Base-by-base conservation (phyloP, 2,113 vertebrate species). In the Pungitius pungitius region DNA sequence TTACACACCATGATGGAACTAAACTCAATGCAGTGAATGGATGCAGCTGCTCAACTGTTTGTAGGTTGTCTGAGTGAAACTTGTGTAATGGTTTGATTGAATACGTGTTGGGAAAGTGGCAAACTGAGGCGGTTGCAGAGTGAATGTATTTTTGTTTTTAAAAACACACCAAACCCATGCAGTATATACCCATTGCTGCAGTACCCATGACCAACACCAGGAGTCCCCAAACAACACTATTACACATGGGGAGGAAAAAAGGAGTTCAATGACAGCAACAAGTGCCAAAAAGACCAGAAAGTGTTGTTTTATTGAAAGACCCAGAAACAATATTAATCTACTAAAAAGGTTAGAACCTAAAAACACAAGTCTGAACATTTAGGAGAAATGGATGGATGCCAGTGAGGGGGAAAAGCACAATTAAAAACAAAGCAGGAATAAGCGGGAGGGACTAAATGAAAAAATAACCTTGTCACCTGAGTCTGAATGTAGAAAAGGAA, bases 391-490 rank as follows among this genome's bases (percentile, higher is more conserved):
- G 37, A 64, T 0, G 33, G 42, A 63, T 4, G 22, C 35, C 35
- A 67, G 12, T 18, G 52, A 12, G 88, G 61, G 45, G 8, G 14
- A 87, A 75, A 80, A 62, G 42, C 26, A 75, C 6, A 20, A 43
- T 63, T n/a, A 62, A 57, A 49, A 54, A 49, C 37, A 54, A 14
- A 72, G 33, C 8, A 56, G 65, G 71, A 76, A 7, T 11, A 30
- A 60, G 11, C 72, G 68, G 71, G 27, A 37, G 39, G 75, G 10
- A 49, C 15, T 66, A 45, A 57, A 75, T 67, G 59, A 84, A 82
- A 84, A 81, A 82, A 72, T 90, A 92, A 87, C 87, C 71, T 58
- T n/a, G 81, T 93, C 96, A 96, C 96, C 97, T 97, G 96, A 94
- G 93, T 98, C 95, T 72, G 91, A 91, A 86, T 92, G 91, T n/a